A percentile compares a stretch with the other conserved stretches of the same genome.
These are phyloP conservation scores for Tenthredo mesomela DNA, from an alignment of 2,888 invertebrate genomes.

Conservation along the genomic window DNA sequence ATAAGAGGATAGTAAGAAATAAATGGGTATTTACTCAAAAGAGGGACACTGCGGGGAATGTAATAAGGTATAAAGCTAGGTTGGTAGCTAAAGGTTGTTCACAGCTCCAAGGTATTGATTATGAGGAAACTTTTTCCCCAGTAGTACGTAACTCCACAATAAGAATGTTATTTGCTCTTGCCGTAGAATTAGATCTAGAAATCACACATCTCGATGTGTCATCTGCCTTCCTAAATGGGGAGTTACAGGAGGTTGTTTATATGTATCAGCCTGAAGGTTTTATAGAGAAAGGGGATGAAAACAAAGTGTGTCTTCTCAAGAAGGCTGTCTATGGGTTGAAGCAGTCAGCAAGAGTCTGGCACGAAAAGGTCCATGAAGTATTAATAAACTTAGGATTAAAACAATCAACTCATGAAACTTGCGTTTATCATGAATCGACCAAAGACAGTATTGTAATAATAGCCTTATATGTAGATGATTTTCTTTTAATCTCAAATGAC, in stretches of 20 bases:
- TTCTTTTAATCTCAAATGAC: too few relatives aligned
- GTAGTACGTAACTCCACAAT: slow-evolving; percentile 61
- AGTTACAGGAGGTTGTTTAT: slow-evolving; percentile 63
- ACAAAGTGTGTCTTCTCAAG: slow-evolving; percentile 56
- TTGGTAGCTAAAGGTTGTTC: slow-evolving; percentile 64
- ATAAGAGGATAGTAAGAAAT: slow-evolving; percentile 54
- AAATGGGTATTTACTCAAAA: slow-evolving; percentile 57
- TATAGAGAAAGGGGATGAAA: slow-evolving; percentile 26
- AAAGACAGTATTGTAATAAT: too few relatives aligned
- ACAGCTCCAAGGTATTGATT: slow-evolving; percentile 64
- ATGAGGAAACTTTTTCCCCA: slow-evolving; percentile 65
- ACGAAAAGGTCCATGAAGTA: not conserved
- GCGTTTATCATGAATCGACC: too few relatives aligned
- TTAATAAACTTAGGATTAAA: not conserved
- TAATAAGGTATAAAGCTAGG: slow-evolving; percentile 60
- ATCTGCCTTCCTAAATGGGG: slow-evolving; percentile 66
- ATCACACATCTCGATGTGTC: slow-evolving; percentile 65
- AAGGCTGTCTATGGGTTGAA: slow-evolving; percentile 65
- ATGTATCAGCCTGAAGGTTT: slow-evolving; percentile 59
- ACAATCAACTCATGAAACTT: too few relatives aligned
- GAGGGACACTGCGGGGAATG: slow-evolving; percentile 39
- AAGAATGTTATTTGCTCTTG: slow-evolving; percentile 61
- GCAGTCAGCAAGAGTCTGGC: slow-evolving; percentile 63
- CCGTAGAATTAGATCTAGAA: slow-evolving; percentile 59
- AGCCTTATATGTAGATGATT: too few relatives aligned